Evolutionary conservation across 2,888 invertebrate species (phyloP), one percentile per base, ranked within the genome.

Genomic region (Drosophila falleni): DNA sequence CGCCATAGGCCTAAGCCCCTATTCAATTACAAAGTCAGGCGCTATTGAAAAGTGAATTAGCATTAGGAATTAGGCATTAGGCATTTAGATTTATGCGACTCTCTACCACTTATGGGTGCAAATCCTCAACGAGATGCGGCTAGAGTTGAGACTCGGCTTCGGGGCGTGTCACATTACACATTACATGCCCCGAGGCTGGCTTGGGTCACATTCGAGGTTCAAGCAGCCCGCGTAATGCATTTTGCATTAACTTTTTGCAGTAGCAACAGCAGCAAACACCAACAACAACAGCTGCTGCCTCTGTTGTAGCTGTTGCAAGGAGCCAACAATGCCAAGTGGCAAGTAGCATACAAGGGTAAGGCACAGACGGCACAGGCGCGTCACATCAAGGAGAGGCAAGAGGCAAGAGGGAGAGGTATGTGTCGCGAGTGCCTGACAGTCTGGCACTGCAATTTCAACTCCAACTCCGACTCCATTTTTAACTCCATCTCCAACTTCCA

Each of bases 161-260:
- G 31, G 42, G 66, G 59, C 71, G 78, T 77, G 62, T 81, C 78
- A 74, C 49, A 71, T 81, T 81, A 71, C 89, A 71, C 23, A 23
- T 23, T 23, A 23, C 4, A 4, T 61, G 61, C 56, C 49, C 83
- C 63, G 65, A 42, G 73, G 75, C 88, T 75, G 78, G 61, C 71
- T 69, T 81, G 71, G 74, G 74, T 74, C 75, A 70, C 71, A 72
- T 55, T 49, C 65, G 39, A 69, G 74, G 84, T 89, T 86, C 88
- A 89, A 86, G 89, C 78, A 73, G 80, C 53, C 49, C 73, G 76
- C 74, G 86, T 89, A 88, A 89, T 87, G 88, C 85, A 87, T 87
- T 85, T 82, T 85, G 72, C 86, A 86, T 86, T 86, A 86, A 85
- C 86, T 66, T 79, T 74, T 67, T 49, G 37, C 44, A 35, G 50